Base-by-base conservation (phyloP, 2,888 invertebrate species). In the Philaethria dido region DNA sequence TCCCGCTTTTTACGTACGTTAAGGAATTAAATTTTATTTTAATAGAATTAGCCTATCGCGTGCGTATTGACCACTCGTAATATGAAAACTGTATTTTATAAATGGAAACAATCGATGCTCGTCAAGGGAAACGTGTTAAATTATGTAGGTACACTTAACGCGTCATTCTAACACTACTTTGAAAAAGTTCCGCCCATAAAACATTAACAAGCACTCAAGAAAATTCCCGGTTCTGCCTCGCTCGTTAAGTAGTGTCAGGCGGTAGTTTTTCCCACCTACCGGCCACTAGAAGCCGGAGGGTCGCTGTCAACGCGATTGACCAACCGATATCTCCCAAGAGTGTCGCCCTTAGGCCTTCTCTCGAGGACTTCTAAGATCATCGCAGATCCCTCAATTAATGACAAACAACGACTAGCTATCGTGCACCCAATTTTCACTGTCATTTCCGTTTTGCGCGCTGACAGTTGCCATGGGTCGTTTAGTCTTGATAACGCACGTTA, bases 161-260 rank as follows among this genome's bases (percentile, higher is more conserved):
- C 86, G 90, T 90, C 91, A 89, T 88, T 91, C 89, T 83, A 84
- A 82, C 87, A 87, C 86, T 88, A 88, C 85, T 87, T 86, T 82
- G 88, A 88, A 92, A 89, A 92, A 92, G 89, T 91, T 89, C 86
- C 89, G 84, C 90, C 92, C 88, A 92, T 92, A 86, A 92, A 92
- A 92, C 92, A 92, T 92, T 92, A 92, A 92, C 92, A 89, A 89
- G 91, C 92, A 92, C 92, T 92, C 92, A 91, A 89, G 89, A 89
- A 88, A 89, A 89, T 89, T 86, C 89, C 87, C 88, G 87, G 85
- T 80, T 80, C 82, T 86, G 86, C 82, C 85, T 86, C 83, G 88
- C 87, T 88, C 88, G 89, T 87, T 92, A 92, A 91, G 91, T 91
- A 91, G 86, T 89, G 89, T 87, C 90, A 86, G 88, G 83, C 86